A percentile compares a stretch with the other conserved stretches of the same genome.
Evolutionary conservation across 2,888 invertebrate species (phyloP).

Genomic region (Noctua fimbriata): DNA sequence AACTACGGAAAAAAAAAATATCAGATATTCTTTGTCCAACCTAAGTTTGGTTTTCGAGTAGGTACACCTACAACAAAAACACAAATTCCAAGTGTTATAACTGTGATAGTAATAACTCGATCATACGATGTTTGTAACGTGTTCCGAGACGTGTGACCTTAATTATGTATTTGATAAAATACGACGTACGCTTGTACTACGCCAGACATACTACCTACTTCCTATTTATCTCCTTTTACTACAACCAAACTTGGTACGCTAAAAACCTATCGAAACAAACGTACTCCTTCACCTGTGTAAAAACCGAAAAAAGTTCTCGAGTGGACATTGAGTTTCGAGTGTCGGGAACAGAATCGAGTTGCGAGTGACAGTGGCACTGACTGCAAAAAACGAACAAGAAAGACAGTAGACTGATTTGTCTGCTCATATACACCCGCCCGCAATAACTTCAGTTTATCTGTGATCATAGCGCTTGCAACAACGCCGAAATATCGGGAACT

Average conservation of each 20-base stretch:
- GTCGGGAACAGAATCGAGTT: too few relatives aligned
- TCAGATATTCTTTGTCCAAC: background rate
- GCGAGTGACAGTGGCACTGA: too few relatives aligned
- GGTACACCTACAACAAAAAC: background rate
- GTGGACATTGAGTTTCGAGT: too few relatives aligned
- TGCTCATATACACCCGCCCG: too few relatives aligned
- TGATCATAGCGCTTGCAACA: too few relatives aligned
- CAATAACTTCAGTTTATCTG: too few relatives aligned
- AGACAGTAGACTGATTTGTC: too few relatives aligned
- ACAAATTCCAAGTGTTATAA: background rate
- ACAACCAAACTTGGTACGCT: background rate
- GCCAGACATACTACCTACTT: conserved; percentile 5
- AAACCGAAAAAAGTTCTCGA: too few relatives aligned
- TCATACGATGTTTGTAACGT: conserved; percentile 1
- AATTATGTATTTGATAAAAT: conserved; percentile 35
- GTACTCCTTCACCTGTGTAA: background rate
- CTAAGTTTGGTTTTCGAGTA: background rate
- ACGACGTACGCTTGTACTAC: background rate
- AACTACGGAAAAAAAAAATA: background rate
- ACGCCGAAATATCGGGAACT: too few relatives aligned
- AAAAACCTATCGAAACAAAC: background rate
- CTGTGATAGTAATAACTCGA: background rate
- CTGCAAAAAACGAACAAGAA: too few relatives aligned
- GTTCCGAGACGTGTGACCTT: conserved; percentile 29
- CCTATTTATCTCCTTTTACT: background rate